Evolutionary conservation across 2,888 invertebrate species (phyloP).

Genomic region (Perdita meconis): DNA sequence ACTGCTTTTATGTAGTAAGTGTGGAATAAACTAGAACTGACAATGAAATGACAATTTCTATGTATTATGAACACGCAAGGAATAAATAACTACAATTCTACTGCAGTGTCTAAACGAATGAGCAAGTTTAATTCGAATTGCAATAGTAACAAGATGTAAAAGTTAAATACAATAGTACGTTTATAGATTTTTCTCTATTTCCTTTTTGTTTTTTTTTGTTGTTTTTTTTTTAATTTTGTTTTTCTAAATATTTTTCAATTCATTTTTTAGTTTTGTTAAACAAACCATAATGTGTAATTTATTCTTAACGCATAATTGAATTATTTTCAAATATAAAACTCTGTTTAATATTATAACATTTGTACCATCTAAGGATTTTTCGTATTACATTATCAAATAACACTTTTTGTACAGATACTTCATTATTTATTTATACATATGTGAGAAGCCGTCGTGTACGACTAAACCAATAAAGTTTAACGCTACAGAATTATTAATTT

Average conservation of each 20-base stretch:
- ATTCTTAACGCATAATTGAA: not conserved
- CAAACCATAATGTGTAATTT: not conserved
- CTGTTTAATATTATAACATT: constrained; percentile 32
- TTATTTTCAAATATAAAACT: not conserved
- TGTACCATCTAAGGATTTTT: constrained; percentile 30
- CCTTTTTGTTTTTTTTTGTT: too few relatives aligned
- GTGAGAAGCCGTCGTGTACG: constrained; percentile 12
- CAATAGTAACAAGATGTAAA: too few relatives aligned
- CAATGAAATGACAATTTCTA: too few relatives aligned
- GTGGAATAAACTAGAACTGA: too few relatives aligned
- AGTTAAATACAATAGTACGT: too few relatives aligned
- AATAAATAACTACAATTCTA: too few relatives aligned
- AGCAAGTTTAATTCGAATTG: too few relatives aligned
- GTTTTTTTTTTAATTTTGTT: not conserved
- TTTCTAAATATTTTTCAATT: not conserved
- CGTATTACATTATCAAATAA: constrained; percentile 5
- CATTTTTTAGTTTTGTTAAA: constrained; percentile 4
- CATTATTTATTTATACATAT: constrained; percentile 34
- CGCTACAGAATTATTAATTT: constrained; percentile 26
- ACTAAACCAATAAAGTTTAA: constrained; percentile 11
- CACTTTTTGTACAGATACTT: constrained; percentile 9
- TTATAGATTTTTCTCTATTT: too few relatives aligned
- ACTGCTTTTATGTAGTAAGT: too few relatives aligned
- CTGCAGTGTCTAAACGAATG: too few relatives aligned
- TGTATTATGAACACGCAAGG: not conserved